Evolutionary conservation across 2,113 vertebrate genomes (phyloP).

Genomic region (Mesoclemmys tuberculata): DNA sequence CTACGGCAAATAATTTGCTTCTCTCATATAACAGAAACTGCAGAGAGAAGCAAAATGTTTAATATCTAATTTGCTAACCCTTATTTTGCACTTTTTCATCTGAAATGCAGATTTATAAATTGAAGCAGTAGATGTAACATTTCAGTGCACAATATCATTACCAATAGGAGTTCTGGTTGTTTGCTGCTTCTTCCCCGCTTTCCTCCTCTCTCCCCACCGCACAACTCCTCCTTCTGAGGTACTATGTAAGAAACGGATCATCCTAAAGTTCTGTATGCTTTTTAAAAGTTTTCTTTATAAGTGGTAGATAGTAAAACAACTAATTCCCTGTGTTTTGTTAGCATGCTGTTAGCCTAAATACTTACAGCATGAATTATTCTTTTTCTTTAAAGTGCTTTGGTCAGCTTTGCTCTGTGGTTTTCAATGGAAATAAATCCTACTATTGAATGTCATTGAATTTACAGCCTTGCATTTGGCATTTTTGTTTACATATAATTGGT

Average conservation of each 20-base stretch:
- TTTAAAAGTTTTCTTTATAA: background rate
- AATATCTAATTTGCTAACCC: conserved; percentile 69
- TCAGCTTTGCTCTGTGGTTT: conserved; percentile 28
- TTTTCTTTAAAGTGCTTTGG: conserved; percentile 31
- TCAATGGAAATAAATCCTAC: conserved; percentile 39
- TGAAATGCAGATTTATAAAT: conserved; percentile 69
- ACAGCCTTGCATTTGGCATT: conserved; percentile 59
- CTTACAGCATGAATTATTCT: background rate
- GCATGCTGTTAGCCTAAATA: conserved; percentile 11
- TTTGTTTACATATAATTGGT: conserved; percentile 52
- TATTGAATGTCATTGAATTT: conserved; percentile 58
- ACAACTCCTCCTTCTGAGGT: background rate
- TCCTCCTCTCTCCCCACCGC: background rate
- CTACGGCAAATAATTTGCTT: conserved; percentile 68
- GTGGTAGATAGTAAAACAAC: background rate
- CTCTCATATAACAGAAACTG: conserved; percentile 67
- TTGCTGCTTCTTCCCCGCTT: background rate
- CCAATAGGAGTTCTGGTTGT: conserved; percentile 17
- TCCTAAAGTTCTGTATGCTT: background rate
- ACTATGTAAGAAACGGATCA: background rate
- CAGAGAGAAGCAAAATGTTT: conserved; percentile 69
- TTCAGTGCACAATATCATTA: conserved; percentile 59
- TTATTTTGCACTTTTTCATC: conserved; percentile 67
- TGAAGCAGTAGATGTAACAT: conserved; percentile 27
- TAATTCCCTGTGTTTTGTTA: background rate